phyloP scores from a whole-genome alignment of 2,888 invertebrate genomes.

The Hydrotaea cyrtoneurina region DNA sequence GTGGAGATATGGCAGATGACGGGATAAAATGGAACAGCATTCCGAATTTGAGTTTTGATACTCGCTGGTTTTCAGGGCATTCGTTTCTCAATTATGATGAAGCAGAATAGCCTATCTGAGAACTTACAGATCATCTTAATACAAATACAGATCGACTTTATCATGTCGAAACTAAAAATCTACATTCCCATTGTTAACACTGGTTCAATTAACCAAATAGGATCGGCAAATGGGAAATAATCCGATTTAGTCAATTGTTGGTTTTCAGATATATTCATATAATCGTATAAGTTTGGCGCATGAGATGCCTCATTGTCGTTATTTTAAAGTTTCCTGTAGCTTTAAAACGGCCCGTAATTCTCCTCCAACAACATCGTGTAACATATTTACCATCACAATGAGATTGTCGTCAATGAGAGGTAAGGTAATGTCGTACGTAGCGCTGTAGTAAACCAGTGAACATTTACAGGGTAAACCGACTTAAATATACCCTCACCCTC shows the following conservation, averaged over 20 bases:
- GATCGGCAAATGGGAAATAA: slow-evolving; percentile 46
- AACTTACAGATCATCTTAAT: neutral
- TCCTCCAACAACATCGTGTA: slow-evolving; percentile 49
- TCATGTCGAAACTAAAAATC: slow-evolving; percentile 12
- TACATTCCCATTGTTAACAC: neutral
- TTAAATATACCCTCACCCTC: too few species aligned
- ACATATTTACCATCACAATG: slow-evolving; percentile 41
- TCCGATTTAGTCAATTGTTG: slow-evolving; percentile 15
- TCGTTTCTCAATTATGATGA: slow-evolving; percentile 17
- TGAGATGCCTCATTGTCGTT: slow-evolving; percentile 46
- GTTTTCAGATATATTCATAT: slow-evolving; percentile 11
- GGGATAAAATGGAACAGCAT: slow-evolving; percentile 45
- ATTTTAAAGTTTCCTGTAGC: neutral
- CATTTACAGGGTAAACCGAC: too few species aligned
- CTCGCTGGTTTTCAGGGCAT: slow-evolving; percentile 44
- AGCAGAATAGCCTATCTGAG: slow-evolving; percentile 30
- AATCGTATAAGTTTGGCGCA: slow-evolving; percentile 5
- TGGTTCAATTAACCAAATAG: neutral
- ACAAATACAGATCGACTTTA: neutral
- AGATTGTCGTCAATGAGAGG: slow-evolving; percentile 46
- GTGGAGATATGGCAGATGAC: slow-evolving; percentile 55
- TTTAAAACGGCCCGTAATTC: slow-evolving; percentile 55
- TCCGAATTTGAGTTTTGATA: slow-evolving; percentile 6
- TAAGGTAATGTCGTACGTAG: slow-evolving; percentile 42
- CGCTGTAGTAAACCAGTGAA: slow-evolving; percentile 48